Evolutionary conservation across 2,888 invertebrate genomes (phyloP).

Genomic region (Drosophila eohydei): DNA sequence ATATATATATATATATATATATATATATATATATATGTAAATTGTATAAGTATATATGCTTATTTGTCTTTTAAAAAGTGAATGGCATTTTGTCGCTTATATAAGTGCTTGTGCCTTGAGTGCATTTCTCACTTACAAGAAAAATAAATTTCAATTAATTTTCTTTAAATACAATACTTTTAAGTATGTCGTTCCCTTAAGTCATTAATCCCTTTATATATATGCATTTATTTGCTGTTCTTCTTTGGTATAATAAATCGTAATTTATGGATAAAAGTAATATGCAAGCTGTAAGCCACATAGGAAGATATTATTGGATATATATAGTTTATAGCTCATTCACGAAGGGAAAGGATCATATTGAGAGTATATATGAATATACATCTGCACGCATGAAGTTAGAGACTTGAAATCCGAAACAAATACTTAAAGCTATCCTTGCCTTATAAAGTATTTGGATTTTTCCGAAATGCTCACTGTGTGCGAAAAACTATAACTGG

Average conservation of each 20-base stretch:
- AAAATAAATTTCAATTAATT: conserved; percentile 17
- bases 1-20: neutral
- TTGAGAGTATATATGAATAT: neutral
- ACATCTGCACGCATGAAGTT: too few species aligned
- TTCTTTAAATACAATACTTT: neutral
- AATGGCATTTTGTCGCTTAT: conserved; percentile 22
- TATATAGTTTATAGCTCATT: neutral
- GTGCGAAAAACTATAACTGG: too few species aligned
- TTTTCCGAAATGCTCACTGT: too few species aligned
- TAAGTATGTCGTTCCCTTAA: neutral
- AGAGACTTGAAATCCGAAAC: too few species aligned
- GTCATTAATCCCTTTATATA: neutral
- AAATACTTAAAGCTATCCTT: too few species aligned
- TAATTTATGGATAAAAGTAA: neutral
- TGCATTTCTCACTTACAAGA: neutral
- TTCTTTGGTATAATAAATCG: neutral
- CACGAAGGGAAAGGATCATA: neutral
- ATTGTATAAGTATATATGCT: neutral
- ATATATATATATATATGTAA: neutral
- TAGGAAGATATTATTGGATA: neutral
- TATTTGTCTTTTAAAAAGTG: conserved; percentile 24
- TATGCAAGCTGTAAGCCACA: neutral
- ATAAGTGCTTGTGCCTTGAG: conserved; percentile 4
- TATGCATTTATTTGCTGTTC: neutral
- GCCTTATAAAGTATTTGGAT: too few species aligned